A percentile compares a stretch with the other conserved stretches of the same genome.
phyloP scores from a whole-genome alignment of 2,797 vertebrate species.

The Chloroceryle inda region DNA sequence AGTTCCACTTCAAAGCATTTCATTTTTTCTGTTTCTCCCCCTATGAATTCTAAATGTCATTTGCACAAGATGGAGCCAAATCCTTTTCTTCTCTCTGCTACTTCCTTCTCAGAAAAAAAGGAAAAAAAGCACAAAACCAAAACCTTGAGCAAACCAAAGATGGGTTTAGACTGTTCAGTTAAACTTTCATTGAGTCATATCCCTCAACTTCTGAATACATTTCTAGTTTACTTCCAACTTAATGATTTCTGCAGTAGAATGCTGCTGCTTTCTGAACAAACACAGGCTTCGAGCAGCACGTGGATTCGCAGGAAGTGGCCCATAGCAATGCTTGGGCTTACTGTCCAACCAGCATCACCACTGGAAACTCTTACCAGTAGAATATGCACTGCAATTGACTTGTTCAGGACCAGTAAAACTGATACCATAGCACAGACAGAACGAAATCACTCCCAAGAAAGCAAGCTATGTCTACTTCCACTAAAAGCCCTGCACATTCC shows the following conservation, averaged over 20 bases:
- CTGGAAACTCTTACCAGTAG: neutral
- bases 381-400: neutral
- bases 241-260: neutral
- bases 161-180: neutral
- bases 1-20: neutral
- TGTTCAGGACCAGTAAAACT: neutral
- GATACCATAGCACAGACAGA: neutral
- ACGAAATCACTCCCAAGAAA: neutral
- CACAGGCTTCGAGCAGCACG: fast-evolving
- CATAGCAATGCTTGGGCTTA: neutral
- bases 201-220: neutral
- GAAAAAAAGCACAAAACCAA: neutral
- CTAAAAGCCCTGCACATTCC: neutral
- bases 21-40: neutral
- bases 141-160: too few species aligned
- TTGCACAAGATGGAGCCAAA: neutral
- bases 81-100: neutral
- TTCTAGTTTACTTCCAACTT: neutral
- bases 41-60: neutral
- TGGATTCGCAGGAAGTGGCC: neutral
- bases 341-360: neutral
- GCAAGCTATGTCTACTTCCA: fast-evolving
- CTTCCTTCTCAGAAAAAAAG: neutral
- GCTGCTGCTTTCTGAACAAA: neutral
- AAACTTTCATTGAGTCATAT: neutral